Evolutionary conservation across 2,113 vertebrate species (phyloP), one percentile per base, ranked within the genome.

Genomic region (Oncorhynchus gorbuscha): DNA sequence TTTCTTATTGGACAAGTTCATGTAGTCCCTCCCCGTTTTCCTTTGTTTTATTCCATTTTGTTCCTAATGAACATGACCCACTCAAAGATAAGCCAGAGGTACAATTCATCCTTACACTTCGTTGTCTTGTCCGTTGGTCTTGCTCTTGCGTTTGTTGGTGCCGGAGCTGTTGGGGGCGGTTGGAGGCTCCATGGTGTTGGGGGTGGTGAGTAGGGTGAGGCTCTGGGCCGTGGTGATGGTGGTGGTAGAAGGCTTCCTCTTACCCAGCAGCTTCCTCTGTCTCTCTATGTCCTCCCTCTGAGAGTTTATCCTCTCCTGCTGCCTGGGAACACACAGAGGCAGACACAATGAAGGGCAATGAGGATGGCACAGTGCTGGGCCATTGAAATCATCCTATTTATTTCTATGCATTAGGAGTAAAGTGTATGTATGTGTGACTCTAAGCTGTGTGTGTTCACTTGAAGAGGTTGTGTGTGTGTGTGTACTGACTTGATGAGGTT

Each of bases 211-310:
- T 14, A 51, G 49, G 49, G 49, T 16, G 51, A 55, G 51, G 51
- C 51, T 55, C 16, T 55, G 51, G 51, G 51, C 14, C 14, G 16
- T 18, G 1, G 51, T 55, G 51, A 16, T 51, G 49, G 64, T 94
- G 4, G 91, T 93, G 16, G 84, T 95, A 4, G 97, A 95, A 12
- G 97, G 97, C 90, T 98, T 98, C 86, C 96, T 89, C 82, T 98
- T 98, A 0, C 96, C 97, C 85, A 98, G 89, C 93, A 97, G 92
- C 90, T 98, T 98, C 84, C 96, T 92, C 90, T 98, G 97, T 78
- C 96, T 94, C 91, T 98, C 97, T 72, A 98, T 97, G 86, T 98
- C 96, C 89, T 98, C 97, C 74, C 97, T 93, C 86, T 98, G 96
- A 4, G 94, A 94, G 91, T 97, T 98, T 90, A 98, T 94, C 81